Evolutionary conservation across 2,113 vertebrate genomes (phyloP).

Genomic region (Mus pahari): DNA sequence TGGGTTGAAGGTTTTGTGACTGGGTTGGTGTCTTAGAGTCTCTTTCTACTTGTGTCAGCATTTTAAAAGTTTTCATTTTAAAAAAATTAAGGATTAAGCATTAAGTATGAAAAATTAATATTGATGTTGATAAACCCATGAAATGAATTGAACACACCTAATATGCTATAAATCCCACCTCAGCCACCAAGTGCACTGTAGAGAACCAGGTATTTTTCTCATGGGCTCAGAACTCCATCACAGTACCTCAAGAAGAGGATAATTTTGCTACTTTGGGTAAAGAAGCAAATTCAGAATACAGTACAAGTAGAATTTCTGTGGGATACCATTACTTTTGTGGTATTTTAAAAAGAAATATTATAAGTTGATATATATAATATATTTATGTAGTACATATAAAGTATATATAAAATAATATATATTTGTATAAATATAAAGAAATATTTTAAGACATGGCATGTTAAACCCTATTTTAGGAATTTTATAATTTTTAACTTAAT

Average conservation of each 20-base stretch:
- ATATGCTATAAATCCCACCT: not conserved
- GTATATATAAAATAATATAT: no score
- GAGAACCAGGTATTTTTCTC: not conserved
- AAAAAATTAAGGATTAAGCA: not conserved
- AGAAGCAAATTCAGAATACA: not conserved
- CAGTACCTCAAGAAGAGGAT: not conserved
- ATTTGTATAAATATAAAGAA: not conserved
- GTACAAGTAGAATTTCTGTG: not conserved
- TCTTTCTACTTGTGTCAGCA: slow-evolving; percentile 11
- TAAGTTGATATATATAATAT: no score
- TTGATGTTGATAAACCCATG: not conserved
- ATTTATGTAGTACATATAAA: no score
- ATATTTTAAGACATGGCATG: not conserved
- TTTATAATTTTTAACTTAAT: slow-evolving; percentile 47
- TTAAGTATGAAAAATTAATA: not conserved
- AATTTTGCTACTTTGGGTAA: not conserved
- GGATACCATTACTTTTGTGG: not conserved
- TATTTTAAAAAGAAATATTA: not conserved
- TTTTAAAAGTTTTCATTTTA: slow-evolving; percentile 12
- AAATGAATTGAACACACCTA: not conserved
- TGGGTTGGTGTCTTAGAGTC: not conserved
- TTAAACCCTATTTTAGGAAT: not conserved
- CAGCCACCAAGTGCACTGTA: not conserved
- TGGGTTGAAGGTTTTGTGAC: not conserved
- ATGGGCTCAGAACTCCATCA: not conserved